Base-by-base conservation (phyloP, 23 tunicate species). In the Trididemnum nubilum region DNA sequence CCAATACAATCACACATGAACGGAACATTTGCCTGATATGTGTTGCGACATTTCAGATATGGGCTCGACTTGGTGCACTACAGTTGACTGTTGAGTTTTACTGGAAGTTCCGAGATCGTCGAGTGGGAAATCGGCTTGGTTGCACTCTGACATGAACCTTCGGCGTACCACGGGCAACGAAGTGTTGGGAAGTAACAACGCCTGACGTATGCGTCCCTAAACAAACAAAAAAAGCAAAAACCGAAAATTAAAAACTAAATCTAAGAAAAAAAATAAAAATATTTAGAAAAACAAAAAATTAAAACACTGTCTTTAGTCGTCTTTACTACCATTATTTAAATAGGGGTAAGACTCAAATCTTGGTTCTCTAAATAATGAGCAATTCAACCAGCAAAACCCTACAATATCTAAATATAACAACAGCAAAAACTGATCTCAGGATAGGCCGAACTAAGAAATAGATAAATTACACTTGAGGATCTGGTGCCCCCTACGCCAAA, bases 191-290 rank as follows among this genome's bases (percentile, higher is more conserved):
- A 72, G 30, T n/a, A 87, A 26, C 18, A 79, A 23, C 1, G 84
- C 85, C 32, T 44, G 81, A 9, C 91, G 85, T 25, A 87, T 38
- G 34, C 79, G 76, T 0, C 70, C 49, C 91, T 87, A 71, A 65
- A 80, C 65, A 35, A 78, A 58, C 22, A 59, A 30, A 0, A 12
- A 0, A 35, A 80, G 15, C n/a, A n/a, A 61, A 22, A 49, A n/a
- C n/a, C 29, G 12, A 49, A 49, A 9, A 49, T 49, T 9, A 12
- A 12, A 49, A 49, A 49, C 12, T 18, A 12, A 49, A 49, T 49
- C 18, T 49, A 49, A 49, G 57, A 9, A 49, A 49, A 49, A 49
- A n/a, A n/a, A n/a, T n/a, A n/a, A n/a, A n/a, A n/a, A n/a, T n/a
- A n/a, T n/a, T n/a, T n/a, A n/a, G n/a, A n/a, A n/a, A n/a, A n/a